phyloP scores from a whole-genome alignment of 2,888 invertebrate genomes.

The Lochmaea crataegi region DNA sequence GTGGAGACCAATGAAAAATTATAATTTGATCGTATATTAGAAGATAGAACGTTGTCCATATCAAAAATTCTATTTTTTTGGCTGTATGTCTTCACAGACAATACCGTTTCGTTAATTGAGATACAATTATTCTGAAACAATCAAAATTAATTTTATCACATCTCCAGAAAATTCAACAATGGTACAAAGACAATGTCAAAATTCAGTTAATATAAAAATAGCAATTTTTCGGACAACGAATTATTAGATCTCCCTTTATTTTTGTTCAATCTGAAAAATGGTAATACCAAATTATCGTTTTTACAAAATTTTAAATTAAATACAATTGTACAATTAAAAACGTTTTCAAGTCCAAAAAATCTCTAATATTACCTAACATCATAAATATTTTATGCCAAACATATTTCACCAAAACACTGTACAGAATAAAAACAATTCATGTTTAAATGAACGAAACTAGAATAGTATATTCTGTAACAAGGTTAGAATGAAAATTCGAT shows the following conservation, averaged over 20 bases:
- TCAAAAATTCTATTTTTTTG: not conserved
- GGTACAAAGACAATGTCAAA: slow-evolving; percentile 51
- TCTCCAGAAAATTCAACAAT: slow-evolving; percentile 61
- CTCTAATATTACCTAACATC: slow-evolving; percentile 11
- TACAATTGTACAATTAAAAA: not conserved
- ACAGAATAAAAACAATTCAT: not conserved
- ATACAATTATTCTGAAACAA: slow-evolving; percentile 54
- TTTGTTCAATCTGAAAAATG: slow-evolving; percentile 12
- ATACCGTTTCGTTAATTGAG: slow-evolving; percentile 4
- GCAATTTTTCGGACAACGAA: slow-evolving; percentile 50
- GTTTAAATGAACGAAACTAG: not conserved
- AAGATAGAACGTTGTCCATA: no score
- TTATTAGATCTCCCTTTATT: no score
- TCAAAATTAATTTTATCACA: slow-evolving; percentile 60
- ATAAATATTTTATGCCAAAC: slow-evolving; percentile 2
- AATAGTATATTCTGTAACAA: no score
- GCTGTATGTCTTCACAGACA: slow-evolving; percentile 2
- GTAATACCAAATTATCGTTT: slow-evolving; percentile 13
- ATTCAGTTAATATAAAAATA: slow-evolving; percentile 55
- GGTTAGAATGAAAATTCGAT: no score
- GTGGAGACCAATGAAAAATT: not conserved
- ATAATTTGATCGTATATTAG: not conserved
- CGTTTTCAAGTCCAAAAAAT: slow-evolving; percentile 5
- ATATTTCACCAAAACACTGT: not conserved
- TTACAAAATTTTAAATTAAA: slow-evolving; percentile 2